Evolutionary conservation across 2,113 vertebrate genomes (phyloP).

Genomic region (Cyphomyrus discorhynchus): DNA sequence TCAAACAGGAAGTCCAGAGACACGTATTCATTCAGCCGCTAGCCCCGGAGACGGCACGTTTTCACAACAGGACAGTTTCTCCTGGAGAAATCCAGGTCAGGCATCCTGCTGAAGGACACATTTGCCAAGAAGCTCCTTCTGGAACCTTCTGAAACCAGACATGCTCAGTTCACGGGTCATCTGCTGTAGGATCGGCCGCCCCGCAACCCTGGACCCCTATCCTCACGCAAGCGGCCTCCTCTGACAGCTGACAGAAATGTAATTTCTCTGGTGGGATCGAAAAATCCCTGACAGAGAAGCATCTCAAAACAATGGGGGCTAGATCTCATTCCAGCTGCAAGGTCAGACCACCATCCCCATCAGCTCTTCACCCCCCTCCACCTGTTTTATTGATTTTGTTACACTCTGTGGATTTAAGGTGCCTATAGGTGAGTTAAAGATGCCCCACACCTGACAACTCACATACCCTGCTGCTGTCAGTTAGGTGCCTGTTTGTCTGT

Average conservation of each 20-base stretch:
- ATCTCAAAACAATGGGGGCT: not conserved
- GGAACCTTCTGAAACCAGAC: not conserved
- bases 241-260: not conserved
- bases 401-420: not conserved
- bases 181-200: not conserved
- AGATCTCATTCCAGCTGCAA: not conserved
- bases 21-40: not conserved
- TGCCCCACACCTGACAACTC: not conserved
- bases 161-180: not conserved
- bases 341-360: not conserved
- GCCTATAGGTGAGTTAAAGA: not conserved
- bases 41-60: not conserved
- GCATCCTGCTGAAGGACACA: not conserved
- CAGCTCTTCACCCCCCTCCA: not conserved
- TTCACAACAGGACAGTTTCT: not conserved
- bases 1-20: not conserved
- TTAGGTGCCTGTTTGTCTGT: not conserved
- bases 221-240: not conserved
- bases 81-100: constrained; percentile 2
- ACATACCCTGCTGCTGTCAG: not conserved
- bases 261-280: not conserved
- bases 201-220: not conserved
- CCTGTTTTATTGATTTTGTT: not conserved
- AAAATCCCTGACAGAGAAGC: not conserved
- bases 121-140: not conserved